phyloP scores from a whole-genome alignment of 2,113 vertebrate genomes.

The Neomonachus schauinslandi region DNA sequence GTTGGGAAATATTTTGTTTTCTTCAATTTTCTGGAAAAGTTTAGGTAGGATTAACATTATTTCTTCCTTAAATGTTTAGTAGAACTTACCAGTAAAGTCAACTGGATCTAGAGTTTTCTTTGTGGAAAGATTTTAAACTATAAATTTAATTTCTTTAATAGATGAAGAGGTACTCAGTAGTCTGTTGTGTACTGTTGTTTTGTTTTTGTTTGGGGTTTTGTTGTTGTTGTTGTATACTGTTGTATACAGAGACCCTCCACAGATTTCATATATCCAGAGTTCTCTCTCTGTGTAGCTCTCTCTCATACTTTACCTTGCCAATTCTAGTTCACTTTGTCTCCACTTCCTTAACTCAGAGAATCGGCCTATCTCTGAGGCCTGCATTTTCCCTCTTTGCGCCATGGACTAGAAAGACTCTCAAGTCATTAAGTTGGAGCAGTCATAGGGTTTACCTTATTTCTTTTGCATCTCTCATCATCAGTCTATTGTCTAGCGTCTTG shows the following conservation, averaged over 20 bases:
- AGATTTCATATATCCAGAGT: background rate
- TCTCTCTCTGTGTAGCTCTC: background rate
- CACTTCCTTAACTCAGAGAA: background rate
- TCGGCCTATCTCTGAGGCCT: background rate
- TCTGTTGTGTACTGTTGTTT: background rate
- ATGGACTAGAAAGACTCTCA: background rate
- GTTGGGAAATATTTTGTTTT: slow-evolving; percentile 5
- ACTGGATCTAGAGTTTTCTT: background rate
- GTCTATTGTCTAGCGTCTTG: background rate
- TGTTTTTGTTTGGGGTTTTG: background rate
- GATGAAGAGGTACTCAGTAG: background rate
- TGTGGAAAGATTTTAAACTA: background rate
- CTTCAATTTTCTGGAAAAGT: background rate
- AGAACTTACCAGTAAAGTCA: slow-evolving; percentile 23
- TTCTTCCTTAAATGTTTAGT: slow-evolving; percentile 28
- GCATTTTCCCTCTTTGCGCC: background rate
- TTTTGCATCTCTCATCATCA: background rate
- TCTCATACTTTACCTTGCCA: background rate
- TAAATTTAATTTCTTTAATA: background rate
- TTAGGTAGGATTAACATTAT: background rate
- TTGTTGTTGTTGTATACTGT: background rate
- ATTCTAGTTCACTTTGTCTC: background rate
- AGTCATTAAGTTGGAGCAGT: background rate
- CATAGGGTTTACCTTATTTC: background rate
- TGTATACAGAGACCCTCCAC: background rate